These are phyloP conservation scores for Pseudochaenichthys georgianus DNA, from an alignment of 2,797 vertebrate species.

Conservation along the genomic window DNA sequence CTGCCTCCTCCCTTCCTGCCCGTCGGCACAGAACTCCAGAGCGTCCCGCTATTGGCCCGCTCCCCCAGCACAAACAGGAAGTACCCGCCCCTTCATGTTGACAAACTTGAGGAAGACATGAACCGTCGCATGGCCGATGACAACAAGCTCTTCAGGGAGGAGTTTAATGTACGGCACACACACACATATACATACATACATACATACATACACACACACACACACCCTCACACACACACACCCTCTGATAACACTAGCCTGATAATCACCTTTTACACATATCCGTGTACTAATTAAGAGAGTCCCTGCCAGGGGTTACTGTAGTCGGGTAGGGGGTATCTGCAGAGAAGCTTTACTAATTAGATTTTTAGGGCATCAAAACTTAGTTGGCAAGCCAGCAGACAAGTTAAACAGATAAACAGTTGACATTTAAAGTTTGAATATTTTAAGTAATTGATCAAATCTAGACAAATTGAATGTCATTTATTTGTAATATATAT, in stretches of 20 bases:
- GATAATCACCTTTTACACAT: conserved; percentile 4
- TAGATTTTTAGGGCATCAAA: neutral
- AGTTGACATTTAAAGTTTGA: too few species aligned
- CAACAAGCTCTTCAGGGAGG: conserved; percentile 98
- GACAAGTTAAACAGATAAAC: too few species aligned
- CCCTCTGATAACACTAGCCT: conserved; percentile 1
- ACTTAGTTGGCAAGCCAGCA: neutral
- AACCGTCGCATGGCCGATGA: conserved; percentile 98
- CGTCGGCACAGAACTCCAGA: conserved; percentile 91
- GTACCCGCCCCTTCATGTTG: conserved; percentile 95
- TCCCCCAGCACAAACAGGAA: conserved; percentile 99
- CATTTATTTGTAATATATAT: too few species aligned
- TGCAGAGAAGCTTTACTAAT: neutral
- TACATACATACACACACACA: conserved; percentile 33
- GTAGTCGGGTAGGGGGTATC: fast-evolving
- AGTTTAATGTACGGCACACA: conserved; percentile 92
- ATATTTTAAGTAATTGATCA: too few species aligned
- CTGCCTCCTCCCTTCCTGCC: conserved; percentile 64
- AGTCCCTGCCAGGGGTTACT: neutral
- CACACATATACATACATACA: conserved; percentile 19
- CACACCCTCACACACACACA: conserved; percentile 23
- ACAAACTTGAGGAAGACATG: conserved; percentile 99
- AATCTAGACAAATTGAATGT: too few species aligned
- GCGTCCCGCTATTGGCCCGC: conserved; percentile 95
- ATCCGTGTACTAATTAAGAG: neutral